Conservation (phyloP, 2,888 invertebrate genomes). For the Drosophila testacea region DNA sequence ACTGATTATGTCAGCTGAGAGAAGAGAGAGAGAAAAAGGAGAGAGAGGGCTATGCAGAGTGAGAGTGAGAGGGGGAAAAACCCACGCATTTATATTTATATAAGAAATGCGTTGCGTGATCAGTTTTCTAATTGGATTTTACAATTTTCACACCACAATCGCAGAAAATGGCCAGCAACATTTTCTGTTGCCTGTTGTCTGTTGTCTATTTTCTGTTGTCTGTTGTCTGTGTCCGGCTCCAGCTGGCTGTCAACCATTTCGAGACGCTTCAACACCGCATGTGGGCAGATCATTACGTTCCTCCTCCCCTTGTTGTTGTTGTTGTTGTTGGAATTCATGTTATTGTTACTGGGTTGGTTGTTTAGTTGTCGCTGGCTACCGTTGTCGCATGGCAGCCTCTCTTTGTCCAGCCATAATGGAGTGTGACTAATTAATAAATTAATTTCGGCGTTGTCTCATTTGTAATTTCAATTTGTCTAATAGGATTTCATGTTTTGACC, state of each 20-base stretch:
- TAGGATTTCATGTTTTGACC: conserved; percentile 81
- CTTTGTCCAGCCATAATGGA: conserved; percentile 75
- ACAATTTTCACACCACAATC: conserved; percentile 71
- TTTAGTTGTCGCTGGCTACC: conserved; percentile 39
- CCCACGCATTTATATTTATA: conserved; percentile 47
- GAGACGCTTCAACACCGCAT: conserved; percentile 54
- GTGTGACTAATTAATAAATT: conserved; percentile 81
- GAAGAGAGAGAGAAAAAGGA: background rate
- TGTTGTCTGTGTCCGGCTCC: conserved; percentile 12
- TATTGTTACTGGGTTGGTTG: conserved; percentile 26
- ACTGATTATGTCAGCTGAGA: conserved; percentile 69
- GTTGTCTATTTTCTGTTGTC: background rate
- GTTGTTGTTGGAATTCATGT: conserved; percentile 14
- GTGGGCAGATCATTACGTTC: conserved; percentile 58
- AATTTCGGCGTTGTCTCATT: conserved; percentile 78
- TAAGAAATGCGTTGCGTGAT: conserved; percentile 55
- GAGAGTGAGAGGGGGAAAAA: background rate
- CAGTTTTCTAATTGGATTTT: conserved; percentile 72
- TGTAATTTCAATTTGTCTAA: conserved; percentile 81
- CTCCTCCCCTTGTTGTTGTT: conserved; percentile 6
- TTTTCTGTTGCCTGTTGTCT: background rate
- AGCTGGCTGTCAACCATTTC: conserved; percentile 62
- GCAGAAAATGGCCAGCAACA: conserved; percentile 47
- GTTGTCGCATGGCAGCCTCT: conserved; percentile 40
- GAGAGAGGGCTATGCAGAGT: background rate